Evolutionary conservation across 2,113 vertebrate species (phyloP).

Genomic region (Sula dactylatra): DNA sequence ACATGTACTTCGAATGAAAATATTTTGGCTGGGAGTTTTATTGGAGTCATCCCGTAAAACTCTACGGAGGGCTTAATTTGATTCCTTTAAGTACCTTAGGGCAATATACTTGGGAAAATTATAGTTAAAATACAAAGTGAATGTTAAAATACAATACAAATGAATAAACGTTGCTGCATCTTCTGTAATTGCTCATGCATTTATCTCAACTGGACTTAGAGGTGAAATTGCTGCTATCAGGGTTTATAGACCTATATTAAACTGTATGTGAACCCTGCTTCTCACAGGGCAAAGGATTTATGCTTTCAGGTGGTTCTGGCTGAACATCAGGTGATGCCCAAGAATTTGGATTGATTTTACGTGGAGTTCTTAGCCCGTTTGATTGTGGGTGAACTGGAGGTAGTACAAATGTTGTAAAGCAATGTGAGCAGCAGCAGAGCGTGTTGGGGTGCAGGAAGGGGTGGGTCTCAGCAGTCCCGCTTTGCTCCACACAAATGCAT

Average conservation of each 20-base stretch:
- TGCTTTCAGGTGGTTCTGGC: not conserved
- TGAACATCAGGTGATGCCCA: not conserved
- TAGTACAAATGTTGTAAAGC: rapidly evolving
- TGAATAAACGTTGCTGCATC: not conserved
- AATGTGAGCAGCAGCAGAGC: not conserved
- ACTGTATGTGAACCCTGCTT: not conserved
- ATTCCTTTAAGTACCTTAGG: not conserved
- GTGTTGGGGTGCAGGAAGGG: rapidly evolving
- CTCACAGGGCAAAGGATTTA: not conserved
- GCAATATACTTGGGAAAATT: not conserved
- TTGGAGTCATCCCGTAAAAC: not conserved
- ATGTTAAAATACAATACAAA: not conserved
- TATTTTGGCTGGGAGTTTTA: not conserved
- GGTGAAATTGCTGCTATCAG: not conserved
- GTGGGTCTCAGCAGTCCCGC: not conserved
- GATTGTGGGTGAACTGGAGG: no score
- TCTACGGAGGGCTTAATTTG: not conserved
- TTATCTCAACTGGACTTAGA: not conserved
- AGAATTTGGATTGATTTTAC: not conserved
- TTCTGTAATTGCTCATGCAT: not conserved
- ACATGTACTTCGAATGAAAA: not conserved
- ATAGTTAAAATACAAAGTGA: not conserved
- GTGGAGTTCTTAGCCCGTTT: not conserved
- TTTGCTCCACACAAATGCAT: not conserved
- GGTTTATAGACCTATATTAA: not conserved